Conservation (phyloP, 2,888 invertebrate genomes). For the Drosophila nigritarsus region DNA sequence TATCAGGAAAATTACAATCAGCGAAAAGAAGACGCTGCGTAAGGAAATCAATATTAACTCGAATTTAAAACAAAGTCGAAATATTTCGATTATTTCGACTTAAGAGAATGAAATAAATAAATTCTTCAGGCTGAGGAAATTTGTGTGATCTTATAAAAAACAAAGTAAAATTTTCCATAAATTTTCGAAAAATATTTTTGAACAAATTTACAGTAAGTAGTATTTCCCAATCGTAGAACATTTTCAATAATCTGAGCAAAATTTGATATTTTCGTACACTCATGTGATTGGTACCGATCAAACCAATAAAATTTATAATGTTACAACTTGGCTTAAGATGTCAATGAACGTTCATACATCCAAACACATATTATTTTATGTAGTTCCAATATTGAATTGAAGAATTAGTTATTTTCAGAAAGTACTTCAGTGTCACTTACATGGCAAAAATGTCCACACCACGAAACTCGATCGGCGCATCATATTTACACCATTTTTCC, state of each 20-base stretch:
- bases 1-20: slow-evolving; percentile 77
- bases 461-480: slow-evolving; percentile 74
- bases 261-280: neutral
- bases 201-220: neutral
- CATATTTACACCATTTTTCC: slow-evolving; percentile 74
- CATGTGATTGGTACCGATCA: neutral
- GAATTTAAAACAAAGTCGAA: neutral
- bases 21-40: slow-evolving; percentile 77
- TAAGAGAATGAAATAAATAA: neutral
- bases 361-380: neutral
- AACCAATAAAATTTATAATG: neutral
- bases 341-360: neutral
- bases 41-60: slow-evolving; percentile 7
- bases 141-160: neutral
- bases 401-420: neutral
- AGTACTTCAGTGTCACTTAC: slow-evolving; percentile 65
- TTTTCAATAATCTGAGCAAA: neutral
- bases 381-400: neutral
- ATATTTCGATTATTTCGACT: neutral
- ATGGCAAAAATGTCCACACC: slow-evolving; percentile 83
- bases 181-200: neutral
- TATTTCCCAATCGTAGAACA: neutral
- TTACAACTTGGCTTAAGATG: neutral
- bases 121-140: neutral
- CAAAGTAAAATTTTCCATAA: no score